These are phyloP conservation scores for Panthera uncia DNA, from an alignment of 2,113 vertebrate species.

Conservation along the genomic window DNA sequence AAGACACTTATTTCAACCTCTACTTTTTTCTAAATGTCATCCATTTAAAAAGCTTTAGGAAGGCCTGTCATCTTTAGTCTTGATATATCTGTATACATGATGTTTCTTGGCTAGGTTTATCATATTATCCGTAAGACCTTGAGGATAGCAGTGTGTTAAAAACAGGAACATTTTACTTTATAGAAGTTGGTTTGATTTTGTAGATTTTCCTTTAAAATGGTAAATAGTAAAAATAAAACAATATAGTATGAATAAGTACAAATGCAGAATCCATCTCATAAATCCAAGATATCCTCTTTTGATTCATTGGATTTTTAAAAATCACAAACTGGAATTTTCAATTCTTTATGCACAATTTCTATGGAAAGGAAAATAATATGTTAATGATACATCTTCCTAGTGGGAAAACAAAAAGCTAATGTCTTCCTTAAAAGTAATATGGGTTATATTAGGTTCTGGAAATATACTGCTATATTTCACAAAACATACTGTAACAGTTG, in stretches of 20 bases:
- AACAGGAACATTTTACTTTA: slow-evolving; percentile 10
- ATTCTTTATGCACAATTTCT: not conserved
- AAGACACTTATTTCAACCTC: not conserved
- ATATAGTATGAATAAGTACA: not conserved
- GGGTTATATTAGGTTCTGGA: not conserved
- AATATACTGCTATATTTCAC: not conserved
- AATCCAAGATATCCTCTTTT: not conserved
- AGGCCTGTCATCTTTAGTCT: not conserved
- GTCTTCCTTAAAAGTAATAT: not conserved
- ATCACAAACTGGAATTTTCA: not conserved
- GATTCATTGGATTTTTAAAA: not conserved
- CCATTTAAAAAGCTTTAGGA: not conserved
- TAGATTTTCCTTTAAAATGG: not conserved
- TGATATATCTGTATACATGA: not conserved
- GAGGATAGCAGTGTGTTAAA: not conserved
- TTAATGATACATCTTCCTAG: not conserved
- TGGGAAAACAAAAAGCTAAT: not conserved
- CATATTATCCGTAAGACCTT: not conserved
- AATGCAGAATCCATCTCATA: not conserved
- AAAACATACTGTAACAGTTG: not conserved
- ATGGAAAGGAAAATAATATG: not conserved
- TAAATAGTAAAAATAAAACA: not conserved
- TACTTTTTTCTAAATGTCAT: not conserved
- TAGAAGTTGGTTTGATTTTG: slow-evolving; percentile 7
- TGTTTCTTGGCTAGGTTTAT: slow-evolving; percentile 28